These are phyloP conservation scores for Penaeus indicus DNA, from an alignment of 1,140 invertebrate genomes.

Conservation along the genomic window DNA sequence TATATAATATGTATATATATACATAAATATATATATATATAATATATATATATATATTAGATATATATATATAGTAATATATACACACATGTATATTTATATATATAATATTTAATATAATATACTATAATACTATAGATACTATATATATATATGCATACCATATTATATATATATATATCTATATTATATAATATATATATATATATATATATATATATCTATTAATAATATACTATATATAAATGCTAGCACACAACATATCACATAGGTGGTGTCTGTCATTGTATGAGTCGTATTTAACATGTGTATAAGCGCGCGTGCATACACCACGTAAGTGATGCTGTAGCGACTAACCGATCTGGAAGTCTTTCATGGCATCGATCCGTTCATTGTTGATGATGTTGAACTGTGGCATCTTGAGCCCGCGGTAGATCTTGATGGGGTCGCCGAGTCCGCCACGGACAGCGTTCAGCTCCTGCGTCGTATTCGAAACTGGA, in stretches of 20 bases:
- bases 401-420: constrained; percentile 72
- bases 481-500: constrained; percentile 74
- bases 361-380: constrained; percentile 68
- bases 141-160: too few species aligned
- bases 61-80: not conserved
- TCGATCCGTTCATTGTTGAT: constrained; percentile 70
- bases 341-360: constrained; percentile 23
- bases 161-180: too few species aligned
- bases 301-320: too few species aligned
- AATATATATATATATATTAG: constrained; percentile 36
- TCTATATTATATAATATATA: too few species aligned
- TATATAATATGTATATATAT: not conserved
- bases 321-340: too few species aligned
- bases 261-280: too few species aligned
- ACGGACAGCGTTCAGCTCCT: constrained; percentile 72
- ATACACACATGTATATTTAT: not conserved
- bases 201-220: too few species aligned
- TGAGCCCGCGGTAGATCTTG: constrained; percentile 71
- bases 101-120: too few species aligned
- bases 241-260: too few species aligned
- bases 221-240: too few species aligned
- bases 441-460: constrained; percentile 72
- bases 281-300: too few species aligned
- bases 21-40: not conserved
- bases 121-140: too few species aligned